These are phyloP conservation scores for Plectrocnemia conspersa DNA, from an alignment of 1,140 invertebrate genomes.

Conservation along the genomic window DNA sequence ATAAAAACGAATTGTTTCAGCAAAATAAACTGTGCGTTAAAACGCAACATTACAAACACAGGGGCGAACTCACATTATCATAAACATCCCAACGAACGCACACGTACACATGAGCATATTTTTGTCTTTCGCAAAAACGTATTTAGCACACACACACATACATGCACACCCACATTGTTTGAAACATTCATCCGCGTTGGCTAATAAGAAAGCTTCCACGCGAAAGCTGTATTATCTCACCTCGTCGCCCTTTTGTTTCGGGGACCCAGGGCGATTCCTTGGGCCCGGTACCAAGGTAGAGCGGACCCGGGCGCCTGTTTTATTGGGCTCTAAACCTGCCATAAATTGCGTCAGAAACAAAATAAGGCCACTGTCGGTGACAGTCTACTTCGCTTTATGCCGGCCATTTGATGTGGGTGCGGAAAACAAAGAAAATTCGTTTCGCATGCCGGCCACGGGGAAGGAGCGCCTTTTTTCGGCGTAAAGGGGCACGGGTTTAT, in stretches of 20 bases:
- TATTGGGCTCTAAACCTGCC: conserved; percentile 35
- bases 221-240: not conserved
- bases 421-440: conserved; percentile 20
- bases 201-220: not conserved
- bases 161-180: too few species aligned
- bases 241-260: not conserved
- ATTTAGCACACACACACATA: too few species aligned
- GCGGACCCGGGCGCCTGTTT: conserved; percentile 27
- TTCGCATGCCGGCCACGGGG: conserved; percentile 17
- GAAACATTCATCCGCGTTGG: conserved; percentile 1
- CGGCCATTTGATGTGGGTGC: conserved; percentile 23
- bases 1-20: too few species aligned
- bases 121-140: too few species aligned
- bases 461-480: conserved; percentile 17
- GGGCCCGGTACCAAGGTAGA: conserved; percentile 27
- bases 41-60: too few species aligned
- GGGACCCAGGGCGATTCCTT: not conserved
- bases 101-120: too few species aligned
- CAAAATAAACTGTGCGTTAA: too few species aligned
- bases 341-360: conserved; percentile 35
- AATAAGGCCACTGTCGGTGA: conserved; percentile 34
- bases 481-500: too few species aligned
- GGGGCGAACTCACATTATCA: too few species aligned
- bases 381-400: conserved; percentile 29
- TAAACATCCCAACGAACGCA: too few species aligned